Conservation (phyloP, 2,888 invertebrate species). For the Allygus modestus region DNA sequence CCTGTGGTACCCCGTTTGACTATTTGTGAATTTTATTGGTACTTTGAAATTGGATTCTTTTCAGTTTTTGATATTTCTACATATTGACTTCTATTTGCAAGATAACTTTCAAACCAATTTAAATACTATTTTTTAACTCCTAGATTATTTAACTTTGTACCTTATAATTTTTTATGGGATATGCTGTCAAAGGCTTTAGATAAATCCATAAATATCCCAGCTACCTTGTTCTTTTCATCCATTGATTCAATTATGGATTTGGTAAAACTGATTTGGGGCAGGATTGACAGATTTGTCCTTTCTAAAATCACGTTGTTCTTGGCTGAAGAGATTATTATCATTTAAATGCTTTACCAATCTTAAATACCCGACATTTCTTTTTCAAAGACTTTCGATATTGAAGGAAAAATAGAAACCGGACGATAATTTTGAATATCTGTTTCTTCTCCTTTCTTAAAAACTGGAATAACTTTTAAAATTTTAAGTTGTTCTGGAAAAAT, state of each 20-base stretch:
- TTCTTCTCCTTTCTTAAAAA: conserved; percentile 21
- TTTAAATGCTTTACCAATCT: conserved; percentile 18
- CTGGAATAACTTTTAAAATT: conserved; percentile 22
- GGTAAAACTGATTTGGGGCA: not conserved
- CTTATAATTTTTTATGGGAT: not conserved
- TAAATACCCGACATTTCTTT: conserved; percentile 22
- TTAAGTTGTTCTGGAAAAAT: conserved; percentile 13
- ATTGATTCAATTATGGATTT: conserved; percentile 13
- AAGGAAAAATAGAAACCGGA: conserved; percentile 24
- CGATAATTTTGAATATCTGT: conserved; percentile 30
- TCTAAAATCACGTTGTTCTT: conserved; percentile 30
- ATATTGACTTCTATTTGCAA: not conserved
- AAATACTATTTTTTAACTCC: not conserved
- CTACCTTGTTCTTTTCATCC: conserved; percentile 8
- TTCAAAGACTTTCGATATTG: not conserved
- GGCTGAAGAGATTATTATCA: not conserved
- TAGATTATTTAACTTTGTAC: not conserved
- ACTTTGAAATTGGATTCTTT: conserved; percentile 1
- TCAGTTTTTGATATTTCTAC: not conserved
- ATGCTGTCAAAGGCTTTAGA: too few species aligned
- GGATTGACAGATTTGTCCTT: conserved; percentile 1
- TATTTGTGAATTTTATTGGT: not conserved
- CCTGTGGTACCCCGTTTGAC: conserved; percentile 13
- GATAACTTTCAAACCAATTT: conserved; percentile 42
- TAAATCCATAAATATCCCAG: too few species aligned